Evolutionary conservation across 2,113 vertebrate genomes (phyloP).

Genomic region (Piaya cayana): DNA sequence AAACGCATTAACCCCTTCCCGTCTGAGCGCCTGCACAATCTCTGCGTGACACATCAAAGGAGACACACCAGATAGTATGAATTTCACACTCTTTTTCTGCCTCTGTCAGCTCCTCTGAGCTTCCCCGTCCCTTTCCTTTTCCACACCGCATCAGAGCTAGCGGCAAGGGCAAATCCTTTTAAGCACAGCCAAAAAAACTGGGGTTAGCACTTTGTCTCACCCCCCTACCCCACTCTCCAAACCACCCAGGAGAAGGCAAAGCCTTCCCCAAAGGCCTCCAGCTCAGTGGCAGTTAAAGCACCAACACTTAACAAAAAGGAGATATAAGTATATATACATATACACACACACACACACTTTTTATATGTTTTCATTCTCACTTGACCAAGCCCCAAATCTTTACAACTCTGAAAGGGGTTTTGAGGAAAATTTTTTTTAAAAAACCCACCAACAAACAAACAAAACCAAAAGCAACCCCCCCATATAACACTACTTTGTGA

Average conservation of each 20-base stretch:
- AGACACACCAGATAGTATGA: slow-evolving; percentile 8
- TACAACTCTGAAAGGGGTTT: not conserved
- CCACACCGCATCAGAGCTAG: slow-evolving; percentile 14
- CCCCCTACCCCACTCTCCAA: not conserved
- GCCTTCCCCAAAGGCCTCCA: not conserved
- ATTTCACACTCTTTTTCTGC: slow-evolving; percentile 53
- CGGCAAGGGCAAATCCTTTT: slow-evolving; percentile 49
- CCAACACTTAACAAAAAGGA: not conserved
- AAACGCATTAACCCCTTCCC: slow-evolving; percentile 60
- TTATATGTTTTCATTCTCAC: not conserved
- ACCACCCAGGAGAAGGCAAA: slow-evolving; percentile 51
- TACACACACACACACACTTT: not conserved
- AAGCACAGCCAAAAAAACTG: slow-evolving; percentile 23
- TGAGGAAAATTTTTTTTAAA: not conserved
- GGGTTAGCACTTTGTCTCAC: not conserved
- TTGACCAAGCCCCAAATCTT: not conserved
- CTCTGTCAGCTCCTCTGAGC: not conserved
- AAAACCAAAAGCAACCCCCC: no score
- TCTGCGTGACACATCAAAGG: slow-evolving; percentile 61
- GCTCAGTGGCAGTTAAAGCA: not conserved
- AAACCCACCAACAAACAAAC: not conserved
- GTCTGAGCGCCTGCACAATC: slow-evolving; percentile 41
- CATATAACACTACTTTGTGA: not conserved
- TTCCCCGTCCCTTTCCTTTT: not conserved
- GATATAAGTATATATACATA: no score